Base-by-base conservation (phyloP, 64 coral and sea anemone species). In the Montipora capricornis region DNA sequence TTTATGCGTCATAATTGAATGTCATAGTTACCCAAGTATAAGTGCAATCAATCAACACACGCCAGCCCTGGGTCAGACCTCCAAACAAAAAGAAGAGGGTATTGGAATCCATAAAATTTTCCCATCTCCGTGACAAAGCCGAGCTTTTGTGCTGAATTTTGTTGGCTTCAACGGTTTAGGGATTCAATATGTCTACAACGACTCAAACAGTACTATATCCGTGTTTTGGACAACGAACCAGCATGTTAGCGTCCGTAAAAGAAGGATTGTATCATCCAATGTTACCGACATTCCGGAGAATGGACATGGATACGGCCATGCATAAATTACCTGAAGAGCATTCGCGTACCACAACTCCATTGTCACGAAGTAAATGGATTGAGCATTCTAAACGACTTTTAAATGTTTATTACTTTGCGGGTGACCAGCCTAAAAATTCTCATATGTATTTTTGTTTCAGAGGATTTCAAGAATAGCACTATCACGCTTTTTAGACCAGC, bases 261-360 rank as follows among this genome's bases (percentile, higher is more conserved):
- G 95, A 99, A n/a, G 92, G 98, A 0, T 50, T 99, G 2, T 99
- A 99, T 60, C 98, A 99, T 75, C 98, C 98, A 2, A 87, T 78
- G 12, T 79, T 99, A 10, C 98, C 98, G 0, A 96, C 92, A 80
- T 99, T 99, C 74, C 92, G 98, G 4, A 84, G 95, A 68, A 99
- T 99, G 95, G 95, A 96, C 76, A 99, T 96, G 89, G 98, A 99
- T 74, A 96, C 95, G 9, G 98, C 95, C 0, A 89, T 89, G 10
- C 92, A 99, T 44, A 99, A 99, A 82, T 71, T 99, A 68, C 98
- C 98, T 0, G 95, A 99, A 79, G 95, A 99, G 47, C 98, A 99
- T 70, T 94, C 91, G 9, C 89, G 95, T 4, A 99, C 90, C 20
- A 99, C 98, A 55, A 99, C 98, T 7, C 84, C 88, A 10, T 77